A percentile compares a stretch with the other conserved stretches of the same genome.
These are phyloP conservation scores for Plagiodera versicolora DNA, from an alignment of 2,888 invertebrate species.

Conservation along the genomic window DNA sequence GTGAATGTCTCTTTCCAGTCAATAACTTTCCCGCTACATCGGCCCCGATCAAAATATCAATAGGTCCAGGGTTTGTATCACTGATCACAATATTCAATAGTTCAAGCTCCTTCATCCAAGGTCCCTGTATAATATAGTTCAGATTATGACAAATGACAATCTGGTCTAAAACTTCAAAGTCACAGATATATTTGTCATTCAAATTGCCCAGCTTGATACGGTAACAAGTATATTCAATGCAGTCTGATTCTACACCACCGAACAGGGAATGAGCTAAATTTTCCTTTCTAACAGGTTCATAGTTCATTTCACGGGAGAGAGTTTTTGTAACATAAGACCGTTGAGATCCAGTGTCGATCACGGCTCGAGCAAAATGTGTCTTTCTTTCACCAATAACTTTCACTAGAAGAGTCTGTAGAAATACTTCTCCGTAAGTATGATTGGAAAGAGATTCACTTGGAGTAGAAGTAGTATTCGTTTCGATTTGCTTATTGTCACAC, in stretches of 20 bases:
- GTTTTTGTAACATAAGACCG: background rate
- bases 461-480: too few species aligned
- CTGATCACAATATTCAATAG: background rate
- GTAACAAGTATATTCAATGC: background rate
- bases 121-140: background rate
- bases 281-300: background rate
- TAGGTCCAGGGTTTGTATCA: background rate
- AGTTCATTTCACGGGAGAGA: background rate
- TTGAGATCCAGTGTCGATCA: background rate
- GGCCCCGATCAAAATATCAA: background rate
- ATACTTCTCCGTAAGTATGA: background rate
- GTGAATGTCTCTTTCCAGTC: background rate
- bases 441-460: background rate
- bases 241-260: background rate
- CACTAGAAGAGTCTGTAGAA: background rate
- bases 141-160: background rate
- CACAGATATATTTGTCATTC: background rate
- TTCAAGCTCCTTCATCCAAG: background rate
- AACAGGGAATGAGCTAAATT: background rate
- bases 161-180: background rate
- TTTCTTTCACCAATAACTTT: background rate
- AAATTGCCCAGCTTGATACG: background rate
- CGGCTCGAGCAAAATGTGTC: background rate
- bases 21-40: background rate
- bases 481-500: too few species aligned